Conservation (phyloP, 2,797 vertebrate species). For the Sparus aurata region DNA sequence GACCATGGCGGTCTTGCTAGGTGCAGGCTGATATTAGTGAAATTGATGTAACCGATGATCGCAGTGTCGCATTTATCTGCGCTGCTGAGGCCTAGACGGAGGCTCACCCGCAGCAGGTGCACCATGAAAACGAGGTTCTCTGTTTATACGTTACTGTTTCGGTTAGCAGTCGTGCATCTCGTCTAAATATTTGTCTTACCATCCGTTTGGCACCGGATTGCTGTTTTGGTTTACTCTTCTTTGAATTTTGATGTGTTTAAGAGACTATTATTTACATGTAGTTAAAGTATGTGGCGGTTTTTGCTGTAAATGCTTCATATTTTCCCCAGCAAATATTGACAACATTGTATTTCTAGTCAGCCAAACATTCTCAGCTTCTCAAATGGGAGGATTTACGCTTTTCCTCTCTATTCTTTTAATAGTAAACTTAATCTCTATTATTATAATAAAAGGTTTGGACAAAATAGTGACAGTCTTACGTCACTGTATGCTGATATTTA, state of each 20-base stretch:
- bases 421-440: not conserved
- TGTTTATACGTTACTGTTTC: constrained; percentile 37
- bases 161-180: not conserved
- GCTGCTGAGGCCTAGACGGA: constrained; percentile 60
- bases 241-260: not conserved
- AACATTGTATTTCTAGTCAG: not conserved
- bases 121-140: not conserved
- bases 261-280: not conserved
- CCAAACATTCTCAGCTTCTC: not conserved
- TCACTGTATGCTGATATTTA: too few relatives aligned
- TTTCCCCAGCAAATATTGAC: not conserved
- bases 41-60: constrained; percentile 3
- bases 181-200: not conserved
- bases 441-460: not conserved
- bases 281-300: not conserved
- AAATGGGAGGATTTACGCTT: not conserved
- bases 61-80: constrained; percentile 69
- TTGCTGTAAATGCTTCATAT: not conserved
- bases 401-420: not conserved
- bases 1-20: not conserved
- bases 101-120: constrained; percentile 40
- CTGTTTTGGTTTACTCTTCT: not conserved
- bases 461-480: too few relatives aligned
- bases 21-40: not conserved
- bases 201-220: not conserved